Evolutionary conservation across 2,888 invertebrate genomes (phyloP).

Genomic region (Sphecodes monilicornis): DNA sequence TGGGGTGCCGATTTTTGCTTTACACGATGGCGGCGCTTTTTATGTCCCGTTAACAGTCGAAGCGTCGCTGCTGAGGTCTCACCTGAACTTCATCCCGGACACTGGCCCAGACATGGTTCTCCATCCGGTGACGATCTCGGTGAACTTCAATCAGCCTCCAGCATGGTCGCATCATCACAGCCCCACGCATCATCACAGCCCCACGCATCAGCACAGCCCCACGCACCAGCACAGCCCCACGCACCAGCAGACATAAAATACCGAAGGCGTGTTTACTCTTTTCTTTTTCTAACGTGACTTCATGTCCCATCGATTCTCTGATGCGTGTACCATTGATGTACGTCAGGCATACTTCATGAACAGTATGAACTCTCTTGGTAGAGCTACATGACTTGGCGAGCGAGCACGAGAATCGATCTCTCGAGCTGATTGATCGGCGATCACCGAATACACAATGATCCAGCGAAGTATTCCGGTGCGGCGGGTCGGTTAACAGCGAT

Average conservation of each 20-base stretch:
- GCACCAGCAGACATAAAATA: slow-evolving; percentile 75
- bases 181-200: slow-evolving; percentile 80
- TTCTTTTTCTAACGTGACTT: not conserved
- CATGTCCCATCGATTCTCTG: not conserved
- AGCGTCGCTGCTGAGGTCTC: slow-evolving; percentile 89
- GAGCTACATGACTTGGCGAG: not conserved
- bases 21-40: slow-evolving; percentile 94
- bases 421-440: not conserved
- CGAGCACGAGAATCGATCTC: not conserved
- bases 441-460: not conserved
- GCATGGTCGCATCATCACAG: slow-evolving; percentile 80
- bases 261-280: not conserved
- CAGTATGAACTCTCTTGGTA: not conserved
- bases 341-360: not conserved
- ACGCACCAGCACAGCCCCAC: slow-evolving; percentile 79
- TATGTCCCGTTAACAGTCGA: slow-evolving; percentile 95
- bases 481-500: not conserved
- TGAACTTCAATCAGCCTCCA: slow-evolving; percentile 88
- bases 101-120: slow-evolving; percentile 87
- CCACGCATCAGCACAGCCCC: too few species aligned
- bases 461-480: not conserved
- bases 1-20: slow-evolving; percentile 94
- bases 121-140: slow-evolving; percentile 95
- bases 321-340: not conserved
- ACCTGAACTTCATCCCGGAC: slow-evolving; percentile 84